Base-by-base conservation (phyloP, 2,797 vertebrate genomes). In the Craterocephalus amniculus region DNA sequence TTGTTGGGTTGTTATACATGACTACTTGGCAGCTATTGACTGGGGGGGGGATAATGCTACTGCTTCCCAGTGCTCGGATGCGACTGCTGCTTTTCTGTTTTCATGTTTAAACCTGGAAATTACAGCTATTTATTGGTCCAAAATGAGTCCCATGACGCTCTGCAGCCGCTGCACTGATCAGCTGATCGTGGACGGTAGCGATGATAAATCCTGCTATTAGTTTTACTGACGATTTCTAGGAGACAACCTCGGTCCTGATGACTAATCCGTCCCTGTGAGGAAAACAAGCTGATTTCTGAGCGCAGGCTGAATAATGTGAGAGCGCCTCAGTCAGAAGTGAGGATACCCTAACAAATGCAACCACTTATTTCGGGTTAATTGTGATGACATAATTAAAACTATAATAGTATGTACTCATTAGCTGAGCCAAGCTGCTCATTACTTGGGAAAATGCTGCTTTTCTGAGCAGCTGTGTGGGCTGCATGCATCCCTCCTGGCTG, bases 391-490 rank as follows among this genome's bases (percentile, higher is more conserved):
- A 73, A 85, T 82, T 83, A 72, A 82, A 85, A 74, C 70, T 26
- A 65, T 52, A 81, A 83, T 63, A 76, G 68, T 49, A 57, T 63
- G 70, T 75, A 57, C 80, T 86, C 78, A 89, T 89, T 83, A 87
- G 76, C 75, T 56, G 70, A 70, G 76, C 74, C 80, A 72, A 85
- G 79, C 87, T 80, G 74, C 87, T 83, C 76, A 84, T 87, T 87
- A 83, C 66, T 83, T 76, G 75, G 64, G 78, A 63, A 79, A 83
- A 80, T 64, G 74, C 72, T 69, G 74, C 72, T 54, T 20, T 72
- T 71, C 58, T 62, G 66, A 78, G 74, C 88, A 86, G 83, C 89
- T 87, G 79, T 89, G 81, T 83, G 76, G 82, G 85, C 63, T 74
- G 71, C 62, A 54, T 62, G 67, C 54, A 49, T 66, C 57, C 73